Evolutionary conservation across 53 echinoderm and acorn worm species (phyloP).

Genomic region (Mesocentrotus franciscanus): DNA sequence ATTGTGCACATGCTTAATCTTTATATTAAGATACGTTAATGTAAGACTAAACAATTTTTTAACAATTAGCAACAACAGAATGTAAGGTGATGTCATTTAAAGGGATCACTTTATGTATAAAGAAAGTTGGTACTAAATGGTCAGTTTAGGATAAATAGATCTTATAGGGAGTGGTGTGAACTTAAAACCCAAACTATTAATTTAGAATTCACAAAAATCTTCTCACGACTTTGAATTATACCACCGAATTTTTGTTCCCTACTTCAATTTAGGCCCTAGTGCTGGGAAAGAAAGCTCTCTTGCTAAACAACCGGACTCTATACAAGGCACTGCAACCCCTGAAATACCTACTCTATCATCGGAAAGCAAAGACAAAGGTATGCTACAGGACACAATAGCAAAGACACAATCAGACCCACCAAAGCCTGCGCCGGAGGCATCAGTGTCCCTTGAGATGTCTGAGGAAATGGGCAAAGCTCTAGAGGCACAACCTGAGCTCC

Average conservation of each 20-base stretch:
- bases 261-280: background rate
- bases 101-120: background rate
- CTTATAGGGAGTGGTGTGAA: background rate
- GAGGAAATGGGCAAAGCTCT: background rate
- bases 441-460: background rate
- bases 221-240: background rate
- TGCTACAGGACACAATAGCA: background rate
- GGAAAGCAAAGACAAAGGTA: conserved; percentile 21
- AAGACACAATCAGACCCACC: background rate
- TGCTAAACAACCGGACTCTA: background rate
- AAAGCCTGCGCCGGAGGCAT: background rate
- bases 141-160: background rate
- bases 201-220: background rate
- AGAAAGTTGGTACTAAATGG: background rate
- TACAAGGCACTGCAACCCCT: conserved; percentile 37
- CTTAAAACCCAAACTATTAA: no score
- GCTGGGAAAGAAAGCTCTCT: conserved; percentile 1
- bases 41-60: no score
- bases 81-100: background rate
- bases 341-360: conserved; percentile 45
- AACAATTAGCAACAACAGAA: background rate
- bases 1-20: no score
- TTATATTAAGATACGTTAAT: no score
- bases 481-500: background rate
- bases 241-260: background rate